These are phyloP conservation scores for Morpho helenor DNA, from an alignment of 2,888 invertebrate species.

Conservation along the genomic window DNA sequence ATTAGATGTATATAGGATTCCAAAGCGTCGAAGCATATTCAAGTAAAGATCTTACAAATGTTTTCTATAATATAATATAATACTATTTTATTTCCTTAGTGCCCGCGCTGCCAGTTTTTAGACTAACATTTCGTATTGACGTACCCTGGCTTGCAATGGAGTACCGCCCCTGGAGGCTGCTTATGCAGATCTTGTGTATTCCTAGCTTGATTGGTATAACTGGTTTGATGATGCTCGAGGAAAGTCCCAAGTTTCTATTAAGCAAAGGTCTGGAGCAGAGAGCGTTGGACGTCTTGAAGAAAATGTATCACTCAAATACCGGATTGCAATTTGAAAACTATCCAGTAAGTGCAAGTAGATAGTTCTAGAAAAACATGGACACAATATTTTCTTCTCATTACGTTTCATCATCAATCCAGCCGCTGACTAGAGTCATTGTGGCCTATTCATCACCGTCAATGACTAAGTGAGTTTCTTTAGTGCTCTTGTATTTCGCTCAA, in stretches of 20 bases:
- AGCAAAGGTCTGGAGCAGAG: slow-evolving; percentile 78
- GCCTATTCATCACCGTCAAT: no score
- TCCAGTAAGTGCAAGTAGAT: slow-evolving; percentile 37
- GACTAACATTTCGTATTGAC: slow-evolving; percentile 48
- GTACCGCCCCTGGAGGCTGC: slow-evolving; percentile 86
- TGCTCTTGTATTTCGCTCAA: no score
- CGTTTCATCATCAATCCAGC: no score
- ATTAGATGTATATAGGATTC: no score
- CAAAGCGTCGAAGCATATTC: no score
- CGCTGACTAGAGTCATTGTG: no score
- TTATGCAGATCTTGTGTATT: slow-evolving; percentile 81
- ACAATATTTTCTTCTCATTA: no score
- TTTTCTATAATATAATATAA: no score
- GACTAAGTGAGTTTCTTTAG: no score
- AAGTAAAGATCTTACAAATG: no score
- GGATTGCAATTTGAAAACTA: slow-evolving; percentile 36
- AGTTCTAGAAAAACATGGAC: neutral
- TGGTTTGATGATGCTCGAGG: slow-evolving; percentile 78
- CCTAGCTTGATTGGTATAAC: slow-evolving; percentile 81
- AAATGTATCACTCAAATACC: slow-evolving; percentile 45
- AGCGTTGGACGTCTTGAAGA: slow-evolving; percentile 64
- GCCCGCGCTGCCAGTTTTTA: slow-evolving; percentile 51
- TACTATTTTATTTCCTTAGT: slow-evolving; percentile 35
- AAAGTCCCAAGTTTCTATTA: slow-evolving; percentile 87
- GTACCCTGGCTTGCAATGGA: slow-evolving; percentile 60